These are phyloP conservation scores for Argopecten irradians DNA, from an alignment of 1,140 invertebrate species.

Conservation along the genomic window DNA sequence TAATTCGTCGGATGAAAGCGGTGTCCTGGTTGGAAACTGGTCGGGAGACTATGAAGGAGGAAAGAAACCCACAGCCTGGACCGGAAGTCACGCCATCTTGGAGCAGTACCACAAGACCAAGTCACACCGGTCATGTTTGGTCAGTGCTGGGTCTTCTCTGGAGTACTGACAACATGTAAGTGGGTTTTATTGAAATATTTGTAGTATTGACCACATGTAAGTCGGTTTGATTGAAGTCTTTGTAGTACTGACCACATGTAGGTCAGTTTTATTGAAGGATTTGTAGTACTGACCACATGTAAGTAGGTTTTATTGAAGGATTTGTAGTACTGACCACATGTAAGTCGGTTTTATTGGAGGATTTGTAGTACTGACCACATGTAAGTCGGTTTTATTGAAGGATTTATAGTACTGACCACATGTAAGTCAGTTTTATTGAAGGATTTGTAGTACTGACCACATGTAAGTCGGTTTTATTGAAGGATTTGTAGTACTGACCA, in stretches of 20 bases:
- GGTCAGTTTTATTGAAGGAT: no score
- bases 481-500: no score
- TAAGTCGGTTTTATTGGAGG: no score
- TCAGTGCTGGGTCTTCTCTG: slow-evolving; percentile 98
- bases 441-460: not conserved
- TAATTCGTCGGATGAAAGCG: slow-evolving; percentile 85
- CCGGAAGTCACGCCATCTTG: slow-evolving; percentile 90
- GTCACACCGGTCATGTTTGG: slow-evolving; percentile 92
- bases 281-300: slow-evolving; percentile 8
- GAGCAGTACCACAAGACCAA: slow-evolving; percentile 88
- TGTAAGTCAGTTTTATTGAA: not conserved
- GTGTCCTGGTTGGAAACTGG: slow-evolving; percentile 93
- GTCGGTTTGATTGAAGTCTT: no score
- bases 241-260: no score
- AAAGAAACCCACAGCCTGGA: slow-evolving; percentile 90
- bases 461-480: not conserved
- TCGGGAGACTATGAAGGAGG: slow-evolving; percentile 89
- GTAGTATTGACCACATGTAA: not conserved
- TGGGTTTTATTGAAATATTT: not conserved
- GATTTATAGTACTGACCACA: no score
- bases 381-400: no score
- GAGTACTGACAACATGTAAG: slow-evolving; percentile 78
- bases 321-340: not conserved
- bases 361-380: no score
- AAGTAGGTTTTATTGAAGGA: not conserved